phyloP scores from a whole-genome alignment of 2,888 invertebrate species.

The Metopia argyrocephala region DNA sequence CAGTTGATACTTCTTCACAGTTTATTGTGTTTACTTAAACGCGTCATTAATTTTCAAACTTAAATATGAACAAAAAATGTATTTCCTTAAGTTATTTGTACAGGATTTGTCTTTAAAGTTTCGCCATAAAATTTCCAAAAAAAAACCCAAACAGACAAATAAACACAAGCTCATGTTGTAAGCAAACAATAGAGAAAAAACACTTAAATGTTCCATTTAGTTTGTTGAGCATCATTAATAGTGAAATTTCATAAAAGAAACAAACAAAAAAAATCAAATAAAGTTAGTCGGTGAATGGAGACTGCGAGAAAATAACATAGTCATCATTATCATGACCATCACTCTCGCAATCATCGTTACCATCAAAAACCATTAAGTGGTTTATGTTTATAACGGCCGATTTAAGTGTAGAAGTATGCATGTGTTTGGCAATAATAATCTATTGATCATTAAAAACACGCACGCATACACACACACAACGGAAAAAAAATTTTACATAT shows the following conservation, averaged over 20 bases:
- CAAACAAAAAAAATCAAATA: neutral
- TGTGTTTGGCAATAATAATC: slow-evolving; percentile 50
- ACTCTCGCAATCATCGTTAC: neutral
- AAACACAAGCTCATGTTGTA: neutral
- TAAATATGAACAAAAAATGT: too few relatives aligned
- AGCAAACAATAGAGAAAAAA: slow-evolving; percentile 22
- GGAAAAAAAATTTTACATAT: neutral
- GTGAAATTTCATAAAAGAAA: slow-evolving; percentile 5
- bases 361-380: slow-evolving; percentile 33
- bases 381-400: slow-evolving; percentile 1
- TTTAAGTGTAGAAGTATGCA: neutral
- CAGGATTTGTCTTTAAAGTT: too few relatives aligned
- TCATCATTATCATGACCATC: neutral
- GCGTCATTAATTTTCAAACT: too few relatives aligned
- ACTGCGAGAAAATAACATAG: neutral
- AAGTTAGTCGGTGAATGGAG: too few relatives aligned
- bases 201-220: slow-evolving; percentile 25
- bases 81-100: too few relatives aligned
- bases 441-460: slow-evolving; percentile 59
- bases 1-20: too few relatives aligned
- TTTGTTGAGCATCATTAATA: slow-evolving; percentile 7
- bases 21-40: too few relatives aligned
- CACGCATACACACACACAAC: neutral
- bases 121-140: neutral
- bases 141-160: neutral